phyloP scores from a whole-genome alignment of 2,888 invertebrate species.

The Mayetiola destructor region DNA sequence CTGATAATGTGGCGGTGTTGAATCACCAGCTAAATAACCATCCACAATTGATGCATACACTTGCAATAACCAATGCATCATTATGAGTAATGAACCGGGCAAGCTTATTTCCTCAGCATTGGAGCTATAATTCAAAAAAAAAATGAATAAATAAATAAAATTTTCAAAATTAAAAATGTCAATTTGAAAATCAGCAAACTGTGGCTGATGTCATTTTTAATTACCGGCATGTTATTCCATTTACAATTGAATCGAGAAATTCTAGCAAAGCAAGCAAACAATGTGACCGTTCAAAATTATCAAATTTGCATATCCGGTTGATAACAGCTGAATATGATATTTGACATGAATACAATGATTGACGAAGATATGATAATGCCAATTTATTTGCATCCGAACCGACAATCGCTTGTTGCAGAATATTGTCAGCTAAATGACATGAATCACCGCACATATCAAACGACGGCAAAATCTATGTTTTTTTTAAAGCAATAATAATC shows the following conservation, averaged over 20 bases:
- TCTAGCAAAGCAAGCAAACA: slow-evolving; percentile 77
- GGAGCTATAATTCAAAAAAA: slow-evolving; percentile 38
- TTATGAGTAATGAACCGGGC: slow-evolving; percentile 68
- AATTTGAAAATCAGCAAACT: background rate
- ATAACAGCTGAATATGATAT: slow-evolving; percentile 84
- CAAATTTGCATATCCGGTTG: slow-evolving; percentile 76
- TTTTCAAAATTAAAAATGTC: background rate
- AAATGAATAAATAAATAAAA: slow-evolving; percentile 35
- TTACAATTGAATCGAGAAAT: slow-evolving; percentile 58
- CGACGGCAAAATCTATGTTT: background rate
- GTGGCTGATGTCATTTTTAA: slow-evolving; percentile 13
- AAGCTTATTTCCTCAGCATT: slow-evolving; percentile 78
- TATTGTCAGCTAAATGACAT: slow-evolving; percentile 84
- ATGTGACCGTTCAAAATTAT: slow-evolving; percentile 72
- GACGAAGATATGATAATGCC: slow-evolving; percentile 81
- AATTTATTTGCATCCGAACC: slow-evolving; percentile 84
- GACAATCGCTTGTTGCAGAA: slow-evolving; percentile 84
- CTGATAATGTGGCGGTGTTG: background rate
- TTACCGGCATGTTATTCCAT: slow-evolving; percentile 40
- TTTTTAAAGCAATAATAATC: too few relatives aligned
- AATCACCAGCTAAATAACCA: slow-evolving; percentile 24
- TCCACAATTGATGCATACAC: slow-evolving; percentile 40
- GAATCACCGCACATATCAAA: slow-evolving; percentile 80
- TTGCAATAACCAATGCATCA: slow-evolving; percentile 67
- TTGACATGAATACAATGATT: slow-evolving; percentile 78